These are phyloP conservation scores for Sciurus vulgaris DNA, from an alignment of 2,797 vertebrate genomes.

Conservation along the genomic window DNA sequence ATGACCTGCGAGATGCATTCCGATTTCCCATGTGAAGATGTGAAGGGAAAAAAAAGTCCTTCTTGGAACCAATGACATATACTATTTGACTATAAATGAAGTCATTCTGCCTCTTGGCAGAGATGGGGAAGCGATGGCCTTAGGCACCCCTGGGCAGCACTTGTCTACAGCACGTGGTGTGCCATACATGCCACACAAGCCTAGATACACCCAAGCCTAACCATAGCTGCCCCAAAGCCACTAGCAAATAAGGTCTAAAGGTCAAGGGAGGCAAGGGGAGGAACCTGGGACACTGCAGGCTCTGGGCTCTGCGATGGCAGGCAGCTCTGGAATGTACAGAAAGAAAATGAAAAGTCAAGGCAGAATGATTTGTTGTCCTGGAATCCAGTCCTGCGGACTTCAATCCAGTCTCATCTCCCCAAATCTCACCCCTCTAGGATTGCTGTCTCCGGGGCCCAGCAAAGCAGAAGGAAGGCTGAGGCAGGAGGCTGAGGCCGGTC, in stretches of 20 bases:
- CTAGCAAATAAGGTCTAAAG: constrained; percentile 28
- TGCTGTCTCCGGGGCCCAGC: not conserved
- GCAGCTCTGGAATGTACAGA: not conserved
- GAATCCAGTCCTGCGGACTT: not conserved
- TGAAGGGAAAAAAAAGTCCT: not conserved
- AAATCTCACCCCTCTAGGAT: not conserved
- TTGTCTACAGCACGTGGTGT: not conserved
- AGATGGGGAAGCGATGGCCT: not conserved
- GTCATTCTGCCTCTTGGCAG: not conserved
- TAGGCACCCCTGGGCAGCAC: not conserved
- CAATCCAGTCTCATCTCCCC: not conserved
- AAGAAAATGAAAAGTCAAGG: not conserved
- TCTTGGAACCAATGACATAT: not conserved
- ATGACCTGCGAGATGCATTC: not conserved
- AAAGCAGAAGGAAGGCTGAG: not conserved
- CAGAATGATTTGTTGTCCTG: not conserved
- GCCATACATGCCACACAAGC: not conserved
- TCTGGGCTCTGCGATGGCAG: not conserved
- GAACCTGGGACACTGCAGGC: not conserved
- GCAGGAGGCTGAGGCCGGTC: not conserved
- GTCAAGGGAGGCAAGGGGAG: constrained; percentile 6
- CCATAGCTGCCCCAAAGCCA: not conserved
- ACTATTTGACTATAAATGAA: constrained; percentile 37
- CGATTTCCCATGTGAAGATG: not conserved
- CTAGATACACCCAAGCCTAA: not conserved